These are phyloP conservation scores for Cyanocitta stelleri DNA, from an alignment of 2,113 vertebrate species.

Conservation along the genomic window DNA sequence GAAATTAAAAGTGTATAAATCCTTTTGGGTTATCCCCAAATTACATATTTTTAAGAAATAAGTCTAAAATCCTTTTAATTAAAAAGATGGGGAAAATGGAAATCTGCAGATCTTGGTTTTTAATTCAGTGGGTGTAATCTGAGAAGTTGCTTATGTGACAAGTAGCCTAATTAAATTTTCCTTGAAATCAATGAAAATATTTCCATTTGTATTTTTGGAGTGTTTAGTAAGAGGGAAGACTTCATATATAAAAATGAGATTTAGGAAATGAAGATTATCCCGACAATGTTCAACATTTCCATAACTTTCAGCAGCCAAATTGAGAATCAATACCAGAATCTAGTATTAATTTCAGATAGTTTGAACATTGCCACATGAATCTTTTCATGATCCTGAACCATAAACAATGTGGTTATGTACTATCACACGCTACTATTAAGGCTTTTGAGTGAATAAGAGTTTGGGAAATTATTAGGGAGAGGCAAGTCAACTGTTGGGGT, in stretches of 20 bases:
- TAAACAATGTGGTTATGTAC: not conserved
- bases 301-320: not conserved
- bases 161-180: not conserved
- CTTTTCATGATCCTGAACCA: not conserved
- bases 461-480: not conserved
- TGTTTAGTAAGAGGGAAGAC: not conserved
- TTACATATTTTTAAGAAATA: not conserved
- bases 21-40: not conserved
- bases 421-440: not conserved
- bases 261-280: not conserved
- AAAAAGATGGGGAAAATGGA: not conserved
- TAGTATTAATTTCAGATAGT: not conserved
- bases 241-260: not conserved
- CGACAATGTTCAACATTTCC: not conserved
- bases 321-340: not conserved
- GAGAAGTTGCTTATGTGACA: not conserved
- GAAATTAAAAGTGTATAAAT: not conserved
- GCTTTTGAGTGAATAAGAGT: not conserved
- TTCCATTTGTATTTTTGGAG: not conserved
- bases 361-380: not conserved
- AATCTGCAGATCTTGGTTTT: not conserved
- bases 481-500: not conserved
- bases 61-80: not conserved
- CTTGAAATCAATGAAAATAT: not conserved
- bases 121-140: not conserved